Conservation (phyloP, 2,888 invertebrate genomes). For the Apantesis nais region DNA sequence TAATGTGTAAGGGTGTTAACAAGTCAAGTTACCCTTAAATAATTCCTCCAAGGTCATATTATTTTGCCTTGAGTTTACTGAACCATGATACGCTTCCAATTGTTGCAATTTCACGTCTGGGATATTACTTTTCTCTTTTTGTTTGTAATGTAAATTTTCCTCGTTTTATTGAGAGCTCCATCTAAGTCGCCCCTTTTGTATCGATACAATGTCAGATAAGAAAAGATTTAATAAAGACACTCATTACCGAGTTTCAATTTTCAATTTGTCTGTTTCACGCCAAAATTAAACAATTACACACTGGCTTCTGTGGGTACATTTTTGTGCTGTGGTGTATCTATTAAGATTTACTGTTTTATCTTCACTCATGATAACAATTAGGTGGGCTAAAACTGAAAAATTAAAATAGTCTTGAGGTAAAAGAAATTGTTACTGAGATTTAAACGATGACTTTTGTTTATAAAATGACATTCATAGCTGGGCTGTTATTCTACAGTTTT, state of each 20-base stretch:
- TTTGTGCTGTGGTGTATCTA: not conserved
- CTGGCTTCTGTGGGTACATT: slow-evolving; percentile 12
- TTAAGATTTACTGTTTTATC: not conserved
- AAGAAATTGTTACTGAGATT: not conserved
- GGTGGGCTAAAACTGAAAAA: too few species aligned
- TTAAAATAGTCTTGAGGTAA: not conserved
- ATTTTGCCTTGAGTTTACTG: slow-evolving; percentile 54
- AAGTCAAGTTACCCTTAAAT: slow-evolving; percentile 59
- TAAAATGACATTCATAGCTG: slow-evolving; percentile 1
- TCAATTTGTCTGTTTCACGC: slow-evolving; percentile 60
- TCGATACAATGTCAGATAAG: slow-evolving; percentile 67
- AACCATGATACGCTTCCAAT: slow-evolving; percentile 57
- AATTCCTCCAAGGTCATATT: slow-evolving; percentile 58
- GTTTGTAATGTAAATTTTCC: slow-evolving; percentile 75
- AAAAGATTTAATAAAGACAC: slow-evolving; percentile 69
- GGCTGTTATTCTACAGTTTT: not conserved
- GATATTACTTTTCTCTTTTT: slow-evolving; percentile 65
- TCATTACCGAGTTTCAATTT: slow-evolving; percentile 58
- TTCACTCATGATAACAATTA: not conserved
- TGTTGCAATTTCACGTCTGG: slow-evolving; percentile 69
- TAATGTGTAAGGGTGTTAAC: slow-evolving; percentile 38
- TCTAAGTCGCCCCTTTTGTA: slow-evolving; percentile 67
- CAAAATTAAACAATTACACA: slow-evolving; percentile 60
- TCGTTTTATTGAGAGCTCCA: slow-evolving; percentile 62
- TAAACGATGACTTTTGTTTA: not conserved